Base-by-base conservation (phyloP, 2,888 invertebrate species). In the Achlya flavicornis region DNA sequence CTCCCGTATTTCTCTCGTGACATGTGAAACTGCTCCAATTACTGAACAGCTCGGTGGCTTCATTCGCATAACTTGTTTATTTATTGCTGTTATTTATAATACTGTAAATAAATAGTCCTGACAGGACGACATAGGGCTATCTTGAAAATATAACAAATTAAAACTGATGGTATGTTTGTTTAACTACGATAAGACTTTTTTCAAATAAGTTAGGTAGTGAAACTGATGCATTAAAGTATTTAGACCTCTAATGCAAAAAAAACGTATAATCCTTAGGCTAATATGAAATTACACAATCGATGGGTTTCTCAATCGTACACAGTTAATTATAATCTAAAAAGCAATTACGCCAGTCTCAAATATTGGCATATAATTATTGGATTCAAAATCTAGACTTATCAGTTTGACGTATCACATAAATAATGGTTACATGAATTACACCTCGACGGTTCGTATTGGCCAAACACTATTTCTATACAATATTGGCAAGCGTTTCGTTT, bases 21-120 rank as follows among this genome's bases (percentile, higher is more conserved):
- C 74, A 70, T 70, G 73, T 72, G 72, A 74, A 78, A 77, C 72
- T 77, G 75, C 71, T 78, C 78, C 77, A 79, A 77, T 81, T 81
- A 76, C 74, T 64, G 65, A 68, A 69, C 58, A 62, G 62, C 61
- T 63, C 65, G 48, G 58, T 61, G 53, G 57, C 70, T 41, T 41
- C 41, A 70, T 72, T 68, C 63, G 64, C 64, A 65, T 68, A 67
- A 68, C 66, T 64, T 59, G 64, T 73, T 78, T 80, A 77, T 78
- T 76, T 78, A 79, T 74, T 66, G 63, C 62, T 60, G 64, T 65
- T 77, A 78, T 77, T 76, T 76, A 75, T 76, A 76, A 75, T 71
- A 61, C 66, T 63, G 66, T 69, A 65, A 65, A 65, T 58, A 61
- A 60, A 61, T 33, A 16, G 43, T 63, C 35, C 41, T 43, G 26